A percentile compares a stretch with the other conserved stretches of the same genome.
Conservation (phyloP, 2,888 invertebrate species). For the Apodemia mormo region DNA sequence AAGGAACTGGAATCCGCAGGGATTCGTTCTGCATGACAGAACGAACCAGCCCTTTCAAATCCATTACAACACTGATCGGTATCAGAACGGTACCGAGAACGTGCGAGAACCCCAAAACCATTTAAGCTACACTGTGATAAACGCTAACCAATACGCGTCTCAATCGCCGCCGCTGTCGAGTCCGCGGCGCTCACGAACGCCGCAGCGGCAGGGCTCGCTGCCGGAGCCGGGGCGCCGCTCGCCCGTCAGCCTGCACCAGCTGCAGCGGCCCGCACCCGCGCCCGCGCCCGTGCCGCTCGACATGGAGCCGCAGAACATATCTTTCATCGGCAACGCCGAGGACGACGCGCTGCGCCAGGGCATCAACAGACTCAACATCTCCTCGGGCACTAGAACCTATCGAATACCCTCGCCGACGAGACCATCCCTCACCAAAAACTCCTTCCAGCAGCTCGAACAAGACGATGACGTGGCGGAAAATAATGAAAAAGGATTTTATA, state of each 20-base stretch:
- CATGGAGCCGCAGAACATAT: slow-evolving; percentile 96
- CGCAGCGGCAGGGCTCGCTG: slow-evolving; percentile 82
- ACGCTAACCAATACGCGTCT: slow-evolving; percentile 79
- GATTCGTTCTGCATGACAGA: slow-evolving; percentile 86
- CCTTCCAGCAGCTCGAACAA: slow-evolving; percentile 83
- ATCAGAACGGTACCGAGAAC: slow-evolving; percentile 85
- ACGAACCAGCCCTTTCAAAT: slow-evolving; percentile 60
- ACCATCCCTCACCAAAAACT: slow-evolving; percentile 86
- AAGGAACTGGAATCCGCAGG: slow-evolving; percentile 73
- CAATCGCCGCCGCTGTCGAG: slow-evolving; percentile 82
- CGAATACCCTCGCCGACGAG: slow-evolving; percentile 94
- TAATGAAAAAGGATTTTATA: slow-evolving; percentile 94
- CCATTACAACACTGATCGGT: slow-evolving; percentile 73
- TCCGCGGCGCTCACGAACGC: slow-evolving; percentile 82
- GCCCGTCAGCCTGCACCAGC: slow-evolving; percentile 78
- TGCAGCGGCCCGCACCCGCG: slow-evolving; percentile 82
- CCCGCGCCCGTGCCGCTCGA: slow-evolving; percentile 87
- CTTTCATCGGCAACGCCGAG: slow-evolving; percentile 90
- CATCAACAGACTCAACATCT: slow-evolving; percentile 90
- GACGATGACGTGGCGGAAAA: slow-evolving; percentile 56
- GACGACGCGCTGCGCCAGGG: slow-evolving; percentile 83
- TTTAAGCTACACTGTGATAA: slow-evolving; percentile 81
- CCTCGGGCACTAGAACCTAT: slow-evolving; percentile 93
- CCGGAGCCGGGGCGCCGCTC: slow-evolving; percentile 44
- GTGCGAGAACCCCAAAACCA: slow-evolving; percentile 75